These are phyloP conservation scores for Noctilio leporinus DNA, from an alignment of 2,113 vertebrate species.

Conservation along the genomic window DNA sequence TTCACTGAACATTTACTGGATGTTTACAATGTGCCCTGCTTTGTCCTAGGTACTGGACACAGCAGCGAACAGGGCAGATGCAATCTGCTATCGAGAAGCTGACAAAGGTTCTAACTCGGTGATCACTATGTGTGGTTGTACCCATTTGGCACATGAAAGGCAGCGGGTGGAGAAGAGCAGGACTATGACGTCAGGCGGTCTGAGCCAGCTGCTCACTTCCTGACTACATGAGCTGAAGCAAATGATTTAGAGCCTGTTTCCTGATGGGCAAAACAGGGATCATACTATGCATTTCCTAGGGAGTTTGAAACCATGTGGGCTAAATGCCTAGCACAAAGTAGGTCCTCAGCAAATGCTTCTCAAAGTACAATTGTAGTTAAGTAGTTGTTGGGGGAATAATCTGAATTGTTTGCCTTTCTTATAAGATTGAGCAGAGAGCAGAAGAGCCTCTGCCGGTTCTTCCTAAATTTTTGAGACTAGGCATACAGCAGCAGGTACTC, in stretches of 20 bases:
- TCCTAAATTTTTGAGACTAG: background rate
- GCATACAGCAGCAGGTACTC: background rate
- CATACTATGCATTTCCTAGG: background rate
- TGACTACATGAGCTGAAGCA: background rate
- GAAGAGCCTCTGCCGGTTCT: background rate
- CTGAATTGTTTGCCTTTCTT: background rate
- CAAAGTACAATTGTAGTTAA: background rate
- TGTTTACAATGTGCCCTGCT: background rate
- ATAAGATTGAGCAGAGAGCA: background rate
- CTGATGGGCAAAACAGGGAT: slow-evolving; percentile 4
- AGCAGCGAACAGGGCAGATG: background rate
- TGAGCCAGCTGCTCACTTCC: background rate
- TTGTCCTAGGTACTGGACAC: background rate
- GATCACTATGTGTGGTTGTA: background rate
- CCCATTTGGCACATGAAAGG: background rate
- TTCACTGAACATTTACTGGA: background rate
- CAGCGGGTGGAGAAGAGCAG: background rate
- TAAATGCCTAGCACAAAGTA: background rate
- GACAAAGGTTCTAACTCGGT: background rate
- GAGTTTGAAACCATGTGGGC: background rate
- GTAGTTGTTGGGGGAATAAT: background rate
- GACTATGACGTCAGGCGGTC: background rate
- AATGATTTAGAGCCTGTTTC: slow-evolving; percentile 9
- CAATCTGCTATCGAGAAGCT: background rate
- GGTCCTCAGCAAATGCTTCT: background rate